A percentile compares a stretch with the other conserved stretches of the same genome.
phyloP scores from a whole-genome alignment of 2,888 invertebrate genomes.

The Drosophila rubida region DNA sequence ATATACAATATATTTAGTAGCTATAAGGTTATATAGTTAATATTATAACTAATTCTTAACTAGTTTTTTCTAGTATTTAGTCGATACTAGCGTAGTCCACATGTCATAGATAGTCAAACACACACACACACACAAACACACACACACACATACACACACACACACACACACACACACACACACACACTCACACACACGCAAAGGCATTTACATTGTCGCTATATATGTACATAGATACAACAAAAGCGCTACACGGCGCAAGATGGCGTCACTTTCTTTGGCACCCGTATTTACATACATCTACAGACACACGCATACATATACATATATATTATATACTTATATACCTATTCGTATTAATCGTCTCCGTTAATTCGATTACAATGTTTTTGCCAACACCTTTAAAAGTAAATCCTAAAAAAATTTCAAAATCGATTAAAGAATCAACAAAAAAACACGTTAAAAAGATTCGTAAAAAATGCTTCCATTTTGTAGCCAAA shows the following conservation, averaged over 20 bases:
- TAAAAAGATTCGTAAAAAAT: constrained; percentile 23
- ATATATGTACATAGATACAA: constrained; percentile 18
- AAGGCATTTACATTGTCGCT: neutral
- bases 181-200: constrained; percentile 5
- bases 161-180: constrained; percentile 27
- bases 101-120: constrained; percentile 51
- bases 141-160: constrained; percentile 19
- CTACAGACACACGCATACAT: constrained; percentile 15
- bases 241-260: constrained; percentile 1
- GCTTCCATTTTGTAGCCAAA: constrained; percentile 77
- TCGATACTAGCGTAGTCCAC: constrained; percentile 41
- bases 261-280: constrained; percentile 17
- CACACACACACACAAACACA: constrained; percentile 27
- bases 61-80: constrained; percentile 42
- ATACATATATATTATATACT: constrained; percentile 12
- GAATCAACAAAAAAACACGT: neutral
- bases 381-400: constrained; percentile 49
- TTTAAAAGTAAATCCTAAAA: constrained; percentile 16
- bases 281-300: constrained; percentile 21
- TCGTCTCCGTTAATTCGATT: constrained; percentile 40
- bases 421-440: constrained; percentile 1
- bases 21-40: constrained; percentile 36
- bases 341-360: constrained; percentile 35
- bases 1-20: constrained; percentile 17
- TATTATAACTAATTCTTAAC: constrained; percentile 34